Conservation (phyloP, 2,888 invertebrate genomes). For the Limulus polyphemus region DNA sequence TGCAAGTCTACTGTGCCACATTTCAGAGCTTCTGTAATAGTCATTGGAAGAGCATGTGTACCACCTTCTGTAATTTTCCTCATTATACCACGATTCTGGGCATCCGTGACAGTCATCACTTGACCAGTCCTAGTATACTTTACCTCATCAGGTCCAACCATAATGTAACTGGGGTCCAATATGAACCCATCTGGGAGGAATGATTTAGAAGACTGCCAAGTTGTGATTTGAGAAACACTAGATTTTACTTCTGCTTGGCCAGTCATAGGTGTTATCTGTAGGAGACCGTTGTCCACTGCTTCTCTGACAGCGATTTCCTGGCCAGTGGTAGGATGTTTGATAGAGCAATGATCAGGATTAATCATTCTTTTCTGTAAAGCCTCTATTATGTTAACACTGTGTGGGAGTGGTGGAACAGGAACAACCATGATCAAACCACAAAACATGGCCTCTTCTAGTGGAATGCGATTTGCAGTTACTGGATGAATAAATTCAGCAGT, state of each 20-base stretch:
- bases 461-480: conserved; percentile 34
- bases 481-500: conserved; percentile 39
- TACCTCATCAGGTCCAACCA: conserved; percentile 44
- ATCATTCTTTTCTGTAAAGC: conserved; percentile 58
- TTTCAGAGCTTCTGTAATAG: conserved; percentile 52
- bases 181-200: background rate
- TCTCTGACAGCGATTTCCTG: conserved; percentile 55
- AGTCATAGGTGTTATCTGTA: conserved; percentile 47
- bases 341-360: conserved; percentile 16
- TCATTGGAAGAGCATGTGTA: conserved; percentile 35
- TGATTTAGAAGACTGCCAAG: no score
- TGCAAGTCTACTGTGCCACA: conserved; percentile 51
- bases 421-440: conserved; percentile 34
- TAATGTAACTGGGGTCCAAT: conserved; percentile 4
- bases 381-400: conserved; percentile 53
- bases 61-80: background rate
- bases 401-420: conserved; percentile 55
- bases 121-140: conserved; percentile 3
- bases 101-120: conserved; percentile 4
- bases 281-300: conserved; percentile 60
- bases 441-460: conserved; percentile 33
- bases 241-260: no score
- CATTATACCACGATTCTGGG: conserved; percentile 1
- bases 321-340: conserved; percentile 57
- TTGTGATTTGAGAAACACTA: no score